Evolutionary conservation across 2,888 invertebrate species (phyloP).

Genomic region (Pristionchus maxplancki): DNA sequence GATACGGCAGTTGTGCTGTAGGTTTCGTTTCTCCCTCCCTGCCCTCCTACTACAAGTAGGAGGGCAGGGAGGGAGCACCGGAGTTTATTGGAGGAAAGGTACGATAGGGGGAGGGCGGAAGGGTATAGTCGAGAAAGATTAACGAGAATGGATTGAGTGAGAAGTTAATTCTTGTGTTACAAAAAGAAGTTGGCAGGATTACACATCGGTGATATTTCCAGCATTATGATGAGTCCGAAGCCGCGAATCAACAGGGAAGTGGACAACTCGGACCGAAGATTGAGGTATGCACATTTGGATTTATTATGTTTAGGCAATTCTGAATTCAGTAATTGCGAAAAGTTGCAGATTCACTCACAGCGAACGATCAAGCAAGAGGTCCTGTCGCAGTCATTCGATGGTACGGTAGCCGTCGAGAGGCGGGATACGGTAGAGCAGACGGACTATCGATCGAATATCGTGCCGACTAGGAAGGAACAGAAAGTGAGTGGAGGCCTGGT

Average conservation of each 20-base stretch:
- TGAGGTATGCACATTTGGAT: too few species aligned
- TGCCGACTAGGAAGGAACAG: not conserved
- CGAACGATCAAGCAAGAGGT: constrained; percentile 23
- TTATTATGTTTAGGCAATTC: too few species aligned
- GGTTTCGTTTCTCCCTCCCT: too few species aligned
- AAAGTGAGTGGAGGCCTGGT: not conserved
- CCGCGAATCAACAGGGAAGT: not conserved
- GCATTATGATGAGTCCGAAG: not conserved
- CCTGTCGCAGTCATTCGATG: not conserved
- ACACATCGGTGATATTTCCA: not conserved
- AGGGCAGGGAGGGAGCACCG: too few species aligned
- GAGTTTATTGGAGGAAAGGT: too few species aligned
- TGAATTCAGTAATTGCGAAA: not conserved
- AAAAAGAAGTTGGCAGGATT: not conserved
- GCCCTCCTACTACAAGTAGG: too few species aligned
- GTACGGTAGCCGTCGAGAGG: not conserved
- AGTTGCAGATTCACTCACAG: constrained; percentile 31
- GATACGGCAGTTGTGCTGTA: too few species aligned
- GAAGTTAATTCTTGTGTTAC: not conserved
- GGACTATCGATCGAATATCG: not conserved
- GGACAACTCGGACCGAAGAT: not conserved
- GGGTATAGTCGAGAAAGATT: not conserved
- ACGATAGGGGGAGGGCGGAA: too few species aligned
- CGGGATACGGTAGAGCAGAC: constrained; percentile 20
- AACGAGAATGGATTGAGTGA: not conserved